phyloP scores from a whole-genome alignment of 2,797 vertebrate genomes.

The Crocodylus rhombifer region DNA sequence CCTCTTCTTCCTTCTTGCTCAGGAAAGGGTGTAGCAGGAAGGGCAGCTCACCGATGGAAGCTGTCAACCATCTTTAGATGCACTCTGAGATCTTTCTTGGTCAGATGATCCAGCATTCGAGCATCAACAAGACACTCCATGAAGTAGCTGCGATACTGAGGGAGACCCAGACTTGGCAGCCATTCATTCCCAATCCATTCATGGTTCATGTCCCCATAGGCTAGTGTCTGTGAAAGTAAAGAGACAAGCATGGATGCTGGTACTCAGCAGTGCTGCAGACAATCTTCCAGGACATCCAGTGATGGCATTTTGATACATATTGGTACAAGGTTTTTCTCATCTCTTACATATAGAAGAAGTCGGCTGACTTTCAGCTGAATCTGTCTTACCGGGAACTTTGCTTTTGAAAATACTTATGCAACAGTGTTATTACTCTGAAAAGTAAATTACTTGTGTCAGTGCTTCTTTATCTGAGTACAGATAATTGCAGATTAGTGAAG shows the following conservation, averaged over 20 bases:
- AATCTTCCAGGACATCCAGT: neutral
- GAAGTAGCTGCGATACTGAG: conserved; percentile 91
- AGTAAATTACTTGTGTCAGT: neutral
- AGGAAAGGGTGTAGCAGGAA: neutral
- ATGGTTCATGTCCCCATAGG: conserved; percentile 91
- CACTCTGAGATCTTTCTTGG: conserved; percentile 89
- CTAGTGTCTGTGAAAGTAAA: conserved; percentile 83
- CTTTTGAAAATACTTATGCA: neutral
- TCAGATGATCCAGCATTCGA: conserved; percentile 90
- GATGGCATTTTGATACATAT: neutral
- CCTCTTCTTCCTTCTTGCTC: neutral
- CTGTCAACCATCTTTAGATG: conserved; percentile 93
- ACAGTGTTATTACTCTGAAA: neutral
- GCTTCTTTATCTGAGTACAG: neutral
- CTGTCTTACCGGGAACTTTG: neutral
- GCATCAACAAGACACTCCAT: conserved; percentile 92
- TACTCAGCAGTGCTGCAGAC: neutral
- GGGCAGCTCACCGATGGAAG: conserved; percentile 86
- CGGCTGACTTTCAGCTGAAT: neutral
- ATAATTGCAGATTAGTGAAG: neutral
- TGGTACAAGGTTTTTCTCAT: neutral
- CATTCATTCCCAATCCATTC: conserved; percentile 92
- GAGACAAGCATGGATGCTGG: neutral
- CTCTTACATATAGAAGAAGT: neutral
- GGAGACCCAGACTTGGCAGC: conserved; percentile 90